Evolutionary conservation across 2,113 vertebrate species (phyloP), one percentile per base, ranked within the genome.

Genomic region (Pterocles orientalis): DNA sequence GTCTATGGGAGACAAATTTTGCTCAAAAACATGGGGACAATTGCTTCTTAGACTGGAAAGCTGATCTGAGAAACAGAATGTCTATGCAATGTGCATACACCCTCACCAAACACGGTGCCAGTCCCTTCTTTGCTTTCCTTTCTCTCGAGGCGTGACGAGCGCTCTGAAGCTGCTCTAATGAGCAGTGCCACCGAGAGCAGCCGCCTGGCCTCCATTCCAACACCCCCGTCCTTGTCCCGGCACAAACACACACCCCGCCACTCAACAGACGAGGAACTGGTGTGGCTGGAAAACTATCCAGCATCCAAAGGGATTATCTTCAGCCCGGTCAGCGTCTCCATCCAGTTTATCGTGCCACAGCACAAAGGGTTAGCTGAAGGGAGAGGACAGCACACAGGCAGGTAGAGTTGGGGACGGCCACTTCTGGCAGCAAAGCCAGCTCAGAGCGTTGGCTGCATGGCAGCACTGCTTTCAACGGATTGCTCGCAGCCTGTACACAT

Each of bases 31-130:
- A 57, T 0, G 0, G 41, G 10, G 34, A 54, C 23, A 65, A 17
- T 28, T 33, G 26, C 41, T 77, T 47, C 29, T 58, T 34, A 20
- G 50, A 10, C 23, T 29, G 29, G 14, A 19, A 70, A 36, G 24
- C 0, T 45, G 50, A 65, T 33, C 87, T 39, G 58, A 81, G 57
- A 50, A 78, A 43, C 33, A 66, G 34, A 82, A 62, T 17, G 28
- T 8, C 36, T 10, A 3, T 24, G 28, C 50, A 69, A 39, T 0
- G 0, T 20, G 41, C 25, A 57, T 7, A 21, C 18, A 7, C 36
- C 21, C 18, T 28, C 73, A 48, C 23, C 56, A 66, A 10, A 54
- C 45, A 36, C 4, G 1, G 12, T 6, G 7, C 23, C 60, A 60
- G 57, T 18, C 23, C 62, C 9, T 64, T 50, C 9, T 68, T 50